These are phyloP conservation scores for Tauraco hartlaubi DNA, from an alignment of 2,797 vertebrate species.

Conservation along the genomic window DNA sequence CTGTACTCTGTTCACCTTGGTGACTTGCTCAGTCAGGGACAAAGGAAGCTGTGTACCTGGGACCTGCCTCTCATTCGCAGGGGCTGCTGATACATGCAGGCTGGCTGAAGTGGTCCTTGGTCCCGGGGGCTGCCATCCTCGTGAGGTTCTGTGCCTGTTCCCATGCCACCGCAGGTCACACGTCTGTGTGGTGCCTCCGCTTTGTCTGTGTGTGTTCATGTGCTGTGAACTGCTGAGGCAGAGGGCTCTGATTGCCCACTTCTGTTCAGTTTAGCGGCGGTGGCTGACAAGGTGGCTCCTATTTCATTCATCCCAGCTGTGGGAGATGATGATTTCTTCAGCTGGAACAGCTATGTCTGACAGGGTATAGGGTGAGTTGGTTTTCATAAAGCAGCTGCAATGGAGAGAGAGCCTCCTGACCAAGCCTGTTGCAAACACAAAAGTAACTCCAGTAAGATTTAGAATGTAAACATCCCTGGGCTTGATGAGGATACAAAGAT, in stretches of 20 bases:
- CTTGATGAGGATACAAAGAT: neutral
- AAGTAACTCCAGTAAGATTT: neutral
- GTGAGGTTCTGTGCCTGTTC: neutral
- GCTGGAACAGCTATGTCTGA: neutral
- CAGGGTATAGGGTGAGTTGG: neutral
- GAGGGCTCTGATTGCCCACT: neutral
- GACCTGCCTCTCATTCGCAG: neutral
- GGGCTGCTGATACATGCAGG: fast-evolving
- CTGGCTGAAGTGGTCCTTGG: neutral
- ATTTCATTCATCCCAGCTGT: neutral
- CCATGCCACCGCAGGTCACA: fast-evolving
- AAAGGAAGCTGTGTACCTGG: neutral
- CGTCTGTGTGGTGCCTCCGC: fast-evolving
- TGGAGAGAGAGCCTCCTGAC: neutral
- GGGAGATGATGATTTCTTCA: neutral
- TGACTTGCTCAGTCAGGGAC: neutral
- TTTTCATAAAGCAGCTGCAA: neutral
- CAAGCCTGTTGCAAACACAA: neutral
- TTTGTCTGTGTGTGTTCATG: fast-evolving
- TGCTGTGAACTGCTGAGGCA: neutral
- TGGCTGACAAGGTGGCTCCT: neutral
- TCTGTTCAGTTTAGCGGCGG: neutral
- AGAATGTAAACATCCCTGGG: neutral
- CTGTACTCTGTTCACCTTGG: neutral
- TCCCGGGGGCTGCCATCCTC: neutral